Base-by-base conservation (phyloP, 1,140 invertebrate genomes). In the Augochlora pura region DNA sequence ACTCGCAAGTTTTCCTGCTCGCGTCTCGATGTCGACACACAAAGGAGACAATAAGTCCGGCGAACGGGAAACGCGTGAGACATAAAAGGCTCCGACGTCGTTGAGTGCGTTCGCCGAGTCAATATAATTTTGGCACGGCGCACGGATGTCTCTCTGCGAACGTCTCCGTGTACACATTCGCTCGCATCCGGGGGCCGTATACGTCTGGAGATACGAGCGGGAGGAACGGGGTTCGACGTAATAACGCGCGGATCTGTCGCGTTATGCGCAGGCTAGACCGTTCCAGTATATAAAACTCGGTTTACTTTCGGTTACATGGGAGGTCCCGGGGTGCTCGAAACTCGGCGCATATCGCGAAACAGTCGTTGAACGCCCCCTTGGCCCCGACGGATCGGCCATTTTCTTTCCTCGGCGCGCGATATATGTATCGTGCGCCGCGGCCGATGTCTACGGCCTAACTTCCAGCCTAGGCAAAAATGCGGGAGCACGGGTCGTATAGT, bases 91-190 rank as follows among this genome's bases (percentile, higher is more conserved):
- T 76, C 66, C 76, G 80, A 86, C 86, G 86, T 80, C 76, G 79
- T 77, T 76, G 80, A 78, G 70, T 64, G 77, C 73, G 83, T 80
- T 74, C 16, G 18, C 16, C 14, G 82, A 85, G 83, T 89, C 87
- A 66, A 90, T 89, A 88, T 85, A 84, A 90, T 89, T 90, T 89
- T 88, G 88, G 87, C 85, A 87, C 87, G 77, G 72, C 80, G 57
- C 84, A 84, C 80, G 75, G 80, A 80, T 64, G 52, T 49, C n/a
- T n/a, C n/a, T n/a, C 74, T 46, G 23, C 12, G 62, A 62, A 66
- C 69, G n/a, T 76, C 57, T n/a, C 38, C 27, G 39, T 80, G 62
- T 69, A 64, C 46, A 32, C 39, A 23, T 10, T 38, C 23, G 38
- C 46, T 10, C 16, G 14, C 49, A 78, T 78, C 68, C 75, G 62